Evolutionary conservation across 2,113 vertebrate species (phyloP), one percentile per base, ranked within the genome.

Genomic region (Anguilla japonica): DNA sequence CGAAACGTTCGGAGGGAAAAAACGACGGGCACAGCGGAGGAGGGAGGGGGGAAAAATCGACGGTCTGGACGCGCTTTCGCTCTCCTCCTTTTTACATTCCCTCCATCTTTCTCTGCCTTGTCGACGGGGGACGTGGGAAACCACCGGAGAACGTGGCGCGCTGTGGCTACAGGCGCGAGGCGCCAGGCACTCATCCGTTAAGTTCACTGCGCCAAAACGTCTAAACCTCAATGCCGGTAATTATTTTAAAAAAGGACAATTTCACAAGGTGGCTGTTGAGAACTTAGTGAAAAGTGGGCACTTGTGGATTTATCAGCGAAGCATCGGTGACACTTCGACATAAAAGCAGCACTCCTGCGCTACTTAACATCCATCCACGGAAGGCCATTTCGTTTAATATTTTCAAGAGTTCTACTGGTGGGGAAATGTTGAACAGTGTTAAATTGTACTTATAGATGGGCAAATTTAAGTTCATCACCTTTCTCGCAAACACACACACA

Each of bases 361-460:
- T 5, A 81, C 41, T 81, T 26, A 41, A 81, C 75, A 41, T 43
- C 41, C 79, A 2, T 46, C 29, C 5, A 80, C 34, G 41, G 34
- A 41, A 81, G 39, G 7, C 41, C 41, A 18, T 43, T 41, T 43
- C 71, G 34, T 43, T 81, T 46, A 20, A 81, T 41, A 81, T 22
- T 41, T 20, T 41, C 79, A 81, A 81, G 79, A 81, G 79, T 81
- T 43, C 40, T 43, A 43, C 20, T 81, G 79, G 40, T 81, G 39
- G 14, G 8, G 2, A 11, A 81, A 41, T 81, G 41, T 18, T 81
- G 41, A 41, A 18, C 41, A 39, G 39, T 81, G 39, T 81, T 41
- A 43, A 46, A 46, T 81, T 43, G 6, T 18, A 81, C 29, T 43
- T 41, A 34, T 34, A 75, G 20, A 75, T 34, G 29, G 71, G 26